Evolutionary conservation across 2,888 invertebrate genomes (phyloP), one percentile per base, ranked within the genome.

Genomic region (Dyspetes luteomarginatus): DNA sequence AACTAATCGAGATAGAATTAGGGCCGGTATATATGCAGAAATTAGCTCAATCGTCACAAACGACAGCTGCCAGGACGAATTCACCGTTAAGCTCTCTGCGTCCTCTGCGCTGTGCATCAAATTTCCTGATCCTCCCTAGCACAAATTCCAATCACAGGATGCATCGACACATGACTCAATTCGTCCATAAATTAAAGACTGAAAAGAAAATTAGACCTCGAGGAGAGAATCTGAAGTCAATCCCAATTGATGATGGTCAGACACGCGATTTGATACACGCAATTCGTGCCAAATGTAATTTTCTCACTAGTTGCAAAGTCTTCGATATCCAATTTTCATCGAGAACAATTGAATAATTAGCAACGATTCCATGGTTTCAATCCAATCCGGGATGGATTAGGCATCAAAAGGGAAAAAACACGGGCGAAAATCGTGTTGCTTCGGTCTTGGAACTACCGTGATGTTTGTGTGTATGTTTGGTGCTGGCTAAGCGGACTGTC

Each of bases 331-430:
- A 68, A 26, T 41, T 56, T 76, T 69, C 24, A 24, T 64, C 15
- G 22, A 68, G 30, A 56, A 65, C 15, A 74, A 48, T 62, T 62
- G 79, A 79, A 84, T 82, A 79, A 84, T 84, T 77, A 77, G 72
- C 43, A n/a, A 43, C 81, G 52, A 81, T 84, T 82, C 72, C 81
- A 71, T 74, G 71, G 75, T 81, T n/a, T 82, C 73, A 79, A 84
- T 81, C 76, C 60, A 81, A 81, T 81, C 65, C 36, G 41, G 55
- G 28, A 52, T 28, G 60, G 56, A 48, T 56, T 30, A 19, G 30
- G 24, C 28, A 48, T 28, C 58, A 28, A 50, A 60, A 58, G 24
- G 75, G 4, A 28, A 36, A 58, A 71, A 68, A 62, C 55, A 45
- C 5, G 73, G 41, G 56, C 48, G 41, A 41, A 71, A n/a, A 50